Percentiles rank a stretch among this genome's conserved stretches.
Conservation (phyloP, 2,113 vertebrate species). For the Trogon melanurus region DNA sequence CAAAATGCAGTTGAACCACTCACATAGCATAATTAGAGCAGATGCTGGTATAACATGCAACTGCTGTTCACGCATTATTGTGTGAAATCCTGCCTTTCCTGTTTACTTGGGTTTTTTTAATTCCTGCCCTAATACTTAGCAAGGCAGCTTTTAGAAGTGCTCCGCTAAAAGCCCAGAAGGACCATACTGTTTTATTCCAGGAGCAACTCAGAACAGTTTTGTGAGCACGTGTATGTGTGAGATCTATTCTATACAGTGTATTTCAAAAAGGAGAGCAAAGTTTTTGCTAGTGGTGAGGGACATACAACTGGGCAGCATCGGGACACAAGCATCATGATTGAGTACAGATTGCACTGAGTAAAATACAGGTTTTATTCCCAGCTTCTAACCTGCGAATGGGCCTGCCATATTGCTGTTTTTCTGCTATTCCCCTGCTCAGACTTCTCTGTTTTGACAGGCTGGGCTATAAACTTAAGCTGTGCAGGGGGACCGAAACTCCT, state of each 20-base stretch:
- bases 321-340: not conserved
- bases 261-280: not conserved
- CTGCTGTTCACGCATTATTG: conserved; percentile 34
- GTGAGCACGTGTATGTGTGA: not conserved
- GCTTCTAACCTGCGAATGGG: not conserved
- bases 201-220: not conserved
- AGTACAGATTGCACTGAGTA: not conserved
- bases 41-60: conserved; percentile 48
- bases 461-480: not conserved
- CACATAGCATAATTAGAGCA: conserved; percentile 47
- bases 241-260: not conserved
- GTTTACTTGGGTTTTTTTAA: not conserved
- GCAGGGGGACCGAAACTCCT: not conserved
- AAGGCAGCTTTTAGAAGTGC: not conserved
- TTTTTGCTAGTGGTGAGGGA: not conserved
- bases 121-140: not conserved
- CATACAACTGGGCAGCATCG: not conserved
- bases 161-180: not conserved
- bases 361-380: not conserved
- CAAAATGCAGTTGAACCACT: conserved; percentile 51
- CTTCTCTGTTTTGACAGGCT: not conserved
- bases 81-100: conserved; percentile 35
- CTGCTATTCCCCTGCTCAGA: not conserved
- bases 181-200: not conserved
- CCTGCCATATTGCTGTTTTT: not conserved